These are phyloP conservation scores for Lepidotrigona ventralis DNA, from an alignment of 1,140 invertebrate species.

Conservation along the genomic window DNA sequence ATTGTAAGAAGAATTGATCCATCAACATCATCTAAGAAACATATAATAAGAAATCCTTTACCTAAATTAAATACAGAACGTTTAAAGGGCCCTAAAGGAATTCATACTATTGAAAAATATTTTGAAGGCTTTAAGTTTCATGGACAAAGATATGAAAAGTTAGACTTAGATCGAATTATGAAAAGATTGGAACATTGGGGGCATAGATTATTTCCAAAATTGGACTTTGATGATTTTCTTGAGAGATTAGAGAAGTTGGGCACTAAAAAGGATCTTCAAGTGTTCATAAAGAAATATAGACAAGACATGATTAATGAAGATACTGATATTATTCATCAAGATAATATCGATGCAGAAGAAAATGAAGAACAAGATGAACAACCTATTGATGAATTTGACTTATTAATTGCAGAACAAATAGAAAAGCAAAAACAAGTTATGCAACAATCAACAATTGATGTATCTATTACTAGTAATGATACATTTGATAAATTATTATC, in stretches of 20 bases:
- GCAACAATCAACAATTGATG: constrained; percentile 21
- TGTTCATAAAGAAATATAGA: constrained; percentile 83
- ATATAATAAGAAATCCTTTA: constrained; percentile 84
- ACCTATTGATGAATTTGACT: constrained; percentile 80
- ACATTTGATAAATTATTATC: constrained; percentile 51
- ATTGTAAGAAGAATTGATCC: constrained; percentile 59
- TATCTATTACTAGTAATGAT: constrained; percentile 18
- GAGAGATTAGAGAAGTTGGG: constrained; percentile 91
- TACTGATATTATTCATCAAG: constrained; percentile 60
- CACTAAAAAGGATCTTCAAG: constrained; percentile 84
- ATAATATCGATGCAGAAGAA: constrained; percentile 66
- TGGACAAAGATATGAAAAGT: constrained; percentile 91
- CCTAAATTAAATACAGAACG: constrained; percentile 87
- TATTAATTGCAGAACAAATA: constrained; percentile 78
- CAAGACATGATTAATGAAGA: constrained; percentile 81
- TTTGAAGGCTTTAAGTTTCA: constrained; percentile 92
- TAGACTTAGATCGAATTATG: constrained; percentile 91
- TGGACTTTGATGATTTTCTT: constrained; percentile 91
- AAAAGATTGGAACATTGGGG: constrained; percentile 95
- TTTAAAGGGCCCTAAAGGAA: constrained; percentile 88
- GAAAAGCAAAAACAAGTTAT: constrained; percentile 61
- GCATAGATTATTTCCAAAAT: constrained; percentile 93
- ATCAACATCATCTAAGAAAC: constrained; percentile 78
- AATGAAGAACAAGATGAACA: constrained; percentile 63
- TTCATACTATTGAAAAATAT: constrained; percentile 87